Percentiles rank a stretch among this genome's conserved stretches.
Conservation (phyloP, 2,113 vertebrate species). For the Oncorhynchus gorbuscha region DNA sequence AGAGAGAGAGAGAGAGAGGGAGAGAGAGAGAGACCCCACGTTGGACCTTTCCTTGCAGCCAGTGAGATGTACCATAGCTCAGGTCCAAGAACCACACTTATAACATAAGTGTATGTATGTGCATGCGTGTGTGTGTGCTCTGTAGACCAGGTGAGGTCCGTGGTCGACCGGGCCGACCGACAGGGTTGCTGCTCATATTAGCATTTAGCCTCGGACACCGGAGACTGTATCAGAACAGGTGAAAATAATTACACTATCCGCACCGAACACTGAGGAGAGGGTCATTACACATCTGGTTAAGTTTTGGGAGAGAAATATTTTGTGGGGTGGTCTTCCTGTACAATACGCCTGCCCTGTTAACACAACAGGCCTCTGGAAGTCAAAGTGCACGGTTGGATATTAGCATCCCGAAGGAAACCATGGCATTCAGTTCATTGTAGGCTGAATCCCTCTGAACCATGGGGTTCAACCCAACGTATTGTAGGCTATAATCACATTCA, state of each 20-base stretch:
- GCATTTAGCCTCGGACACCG: constrained; percentile 39
- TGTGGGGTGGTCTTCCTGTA: constrained; percentile 69
- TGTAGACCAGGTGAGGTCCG: constrained; percentile 24
- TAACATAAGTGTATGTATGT: constrained; percentile 17
- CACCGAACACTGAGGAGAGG: constrained; percentile 21
- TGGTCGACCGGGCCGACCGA: background rate
- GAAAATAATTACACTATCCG: constrained; percentile 69
- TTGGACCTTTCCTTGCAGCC: constrained; percentile 20
- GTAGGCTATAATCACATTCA: no score
- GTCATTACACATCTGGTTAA: constrained; percentile 78
- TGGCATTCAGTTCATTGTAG: no score
- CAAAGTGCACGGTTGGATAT: constrained; percentile 39
- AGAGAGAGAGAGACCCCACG: constrained; percentile 7
- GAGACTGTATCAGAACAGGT: constrained; percentile 63
- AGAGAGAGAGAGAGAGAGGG: constrained; percentile 5
- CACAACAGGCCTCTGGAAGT: constrained; percentile 48
- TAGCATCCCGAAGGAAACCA: constrained; percentile 52
- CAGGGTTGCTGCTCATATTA: constrained; percentile 42
- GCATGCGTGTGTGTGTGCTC: constrained; percentile 1
- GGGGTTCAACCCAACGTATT: no score
- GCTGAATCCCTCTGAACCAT: no score
- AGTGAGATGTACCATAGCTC: constrained; percentile 18
- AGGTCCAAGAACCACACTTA: constrained; percentile 36
- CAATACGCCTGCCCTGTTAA: constrained; percentile 69
- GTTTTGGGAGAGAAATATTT: constrained; percentile 66